Conservation (phyloP, 2,888 invertebrate genomes). For the Byasa hedistus region DNA sequence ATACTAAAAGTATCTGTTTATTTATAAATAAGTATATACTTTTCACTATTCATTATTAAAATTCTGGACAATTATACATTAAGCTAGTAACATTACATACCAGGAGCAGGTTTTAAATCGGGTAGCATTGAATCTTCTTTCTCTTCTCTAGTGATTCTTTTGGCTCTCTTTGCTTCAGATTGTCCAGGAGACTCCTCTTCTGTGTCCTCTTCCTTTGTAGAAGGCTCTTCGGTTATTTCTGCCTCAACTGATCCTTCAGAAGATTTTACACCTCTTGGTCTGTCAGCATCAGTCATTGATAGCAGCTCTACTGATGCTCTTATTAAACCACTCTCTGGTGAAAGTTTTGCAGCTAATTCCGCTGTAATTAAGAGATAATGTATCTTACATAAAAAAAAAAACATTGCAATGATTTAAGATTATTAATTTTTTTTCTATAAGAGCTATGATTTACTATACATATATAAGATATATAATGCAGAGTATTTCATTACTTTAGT, state of each 20-base stretch:
- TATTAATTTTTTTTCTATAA: no score
- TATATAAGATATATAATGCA: no score
- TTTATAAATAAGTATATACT: no score
- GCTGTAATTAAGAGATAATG: constrained; percentile 50
- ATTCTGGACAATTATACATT: no score
- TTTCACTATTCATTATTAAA: no score
- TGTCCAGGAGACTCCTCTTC: constrained; percentile 56
- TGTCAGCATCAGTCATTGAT: constrained; percentile 84
- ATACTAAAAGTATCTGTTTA: no score
- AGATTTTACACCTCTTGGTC: constrained; percentile 80
- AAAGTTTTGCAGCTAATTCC: constrained; percentile 81
- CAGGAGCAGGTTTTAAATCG: constrained; percentile 86
- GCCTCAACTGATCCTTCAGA: constrained; percentile 31
- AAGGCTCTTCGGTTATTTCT: constrained; percentile 36
- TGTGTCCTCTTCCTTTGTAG: constrained; percentile 35
- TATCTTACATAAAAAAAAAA: no score
- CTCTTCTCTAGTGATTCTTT: constrained; percentile 75
- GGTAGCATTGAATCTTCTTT: constrained; percentile 89
- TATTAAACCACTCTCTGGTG: constrained; percentile 87
- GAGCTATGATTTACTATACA: no score
- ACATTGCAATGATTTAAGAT: no score
- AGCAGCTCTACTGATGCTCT: constrained; percentile 90
- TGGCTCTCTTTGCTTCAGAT: constrained; percentile 63
- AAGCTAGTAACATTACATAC: constrained; percentile 38
- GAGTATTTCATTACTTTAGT: no score